phyloP scores from a whole-genome alignment of 2,888 invertebrate species.

The Epinotia bilunana region DNA sequence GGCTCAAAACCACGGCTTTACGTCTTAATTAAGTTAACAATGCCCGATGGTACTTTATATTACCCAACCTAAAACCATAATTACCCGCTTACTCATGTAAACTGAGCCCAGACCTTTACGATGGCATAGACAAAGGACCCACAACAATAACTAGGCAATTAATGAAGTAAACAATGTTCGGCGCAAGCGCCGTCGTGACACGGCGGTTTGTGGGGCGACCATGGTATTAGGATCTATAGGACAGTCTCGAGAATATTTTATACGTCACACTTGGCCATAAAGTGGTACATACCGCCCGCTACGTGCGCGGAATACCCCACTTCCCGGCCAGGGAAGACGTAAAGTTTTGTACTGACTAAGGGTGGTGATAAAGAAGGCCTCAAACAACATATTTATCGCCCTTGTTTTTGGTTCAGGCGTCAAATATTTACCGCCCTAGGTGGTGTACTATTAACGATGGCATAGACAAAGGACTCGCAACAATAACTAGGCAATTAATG shows the following conservation, averaged over 20 bases:
- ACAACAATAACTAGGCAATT: constrained; percentile 1
- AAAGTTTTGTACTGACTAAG: too few relatives aligned
- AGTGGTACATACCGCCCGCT: too few relatives aligned
- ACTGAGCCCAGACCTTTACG: neutral
- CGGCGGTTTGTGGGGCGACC: neutral
- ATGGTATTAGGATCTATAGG: neutral
- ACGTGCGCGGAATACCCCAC: too few relatives aligned
- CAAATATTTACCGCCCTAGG: too few relatives aligned
- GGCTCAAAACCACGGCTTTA: too few relatives aligned
- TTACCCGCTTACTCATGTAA: neutral
- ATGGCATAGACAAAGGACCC: constrained; percentile 4
- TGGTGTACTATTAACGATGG: neutral
- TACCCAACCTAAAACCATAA: neutral
- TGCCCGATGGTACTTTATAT: neutral
- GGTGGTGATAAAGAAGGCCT: too few relatives aligned
- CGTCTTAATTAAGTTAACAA: too few relatives aligned
- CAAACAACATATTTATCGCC: too few relatives aligned
- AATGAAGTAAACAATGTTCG: constrained; percentile 1
- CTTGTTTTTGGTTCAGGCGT: too few relatives aligned
- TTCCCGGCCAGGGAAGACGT: too few relatives aligned
- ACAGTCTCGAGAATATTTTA: neutral
- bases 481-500: neutral
- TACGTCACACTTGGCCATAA: too few relatives aligned
- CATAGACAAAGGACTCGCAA: neutral
- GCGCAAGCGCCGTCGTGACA: neutral